Evolutionary conservation across 2,888 invertebrate species (phyloP), one percentile per base, ranked within the genome.

Genomic region (Prionchulus punctatus): DNA sequence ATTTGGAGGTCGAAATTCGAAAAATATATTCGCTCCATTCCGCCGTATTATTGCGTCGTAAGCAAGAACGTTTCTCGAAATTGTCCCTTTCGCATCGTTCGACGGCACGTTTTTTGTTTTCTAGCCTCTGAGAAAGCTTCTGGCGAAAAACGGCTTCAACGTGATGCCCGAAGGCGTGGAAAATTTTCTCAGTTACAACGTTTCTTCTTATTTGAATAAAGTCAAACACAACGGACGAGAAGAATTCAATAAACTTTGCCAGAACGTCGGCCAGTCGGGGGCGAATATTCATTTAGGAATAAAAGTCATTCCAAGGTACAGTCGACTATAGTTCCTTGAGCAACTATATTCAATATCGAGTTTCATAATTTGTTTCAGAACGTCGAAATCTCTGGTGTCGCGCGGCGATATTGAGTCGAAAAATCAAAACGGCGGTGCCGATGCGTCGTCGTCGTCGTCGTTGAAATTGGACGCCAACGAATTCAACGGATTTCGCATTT

Each of bases 1-100:
- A 90, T 91, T 70, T 91, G 94, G 87, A 81, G 88, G 67, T 80
- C 83, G 56, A 85, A 86, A 61, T 92, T 98, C 74, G 87, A 89
- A 65, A 85, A 84, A 72, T 98, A 98, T 69, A 80, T 94, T 64
- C 83, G 89, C 64, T 84, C 87, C n/a, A 87, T 96, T 81, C 98
- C 98, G 15, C 83, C 87, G 2, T 98, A 98, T 73, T 98, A 96
- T 74, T 82, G 84, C 54, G 80, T 80, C 65, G 84, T 84, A 69
- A 18, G 53, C 18, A 36, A 36, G 12, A 36, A 36, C 36, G 18
- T 7, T 36, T 36, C 18, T 36, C 7, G 18, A 36, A 18, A 7
- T 36, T 36, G 7, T 36, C 18, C 18, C 36, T 7, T 12, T 36
- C 18, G 23, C n/a, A 12, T 55, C 54, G 1, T 18, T 25, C 3